Conservation (phyloP, 1,140 invertebrate species). For the Lordiphosa clarofinis region DNA sequence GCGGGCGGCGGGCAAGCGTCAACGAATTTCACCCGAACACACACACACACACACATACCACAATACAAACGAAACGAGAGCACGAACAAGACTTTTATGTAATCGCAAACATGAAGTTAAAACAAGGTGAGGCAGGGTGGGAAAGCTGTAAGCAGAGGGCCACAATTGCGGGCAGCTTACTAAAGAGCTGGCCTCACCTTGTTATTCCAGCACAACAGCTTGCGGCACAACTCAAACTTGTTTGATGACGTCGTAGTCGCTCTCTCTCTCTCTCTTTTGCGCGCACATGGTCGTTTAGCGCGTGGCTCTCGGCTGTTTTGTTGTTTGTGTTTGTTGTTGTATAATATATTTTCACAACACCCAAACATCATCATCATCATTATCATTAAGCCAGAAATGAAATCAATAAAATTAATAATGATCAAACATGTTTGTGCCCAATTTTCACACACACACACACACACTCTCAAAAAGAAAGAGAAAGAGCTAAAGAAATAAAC, state of each 20-base stretch:
- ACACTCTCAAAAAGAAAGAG: neutral
- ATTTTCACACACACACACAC: constrained; percentile 31
- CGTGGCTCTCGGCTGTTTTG: constrained; percentile 32
- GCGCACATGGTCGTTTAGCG: constrained; percentile 63
- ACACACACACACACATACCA: constrained; percentile 17
- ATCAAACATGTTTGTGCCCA: constrained; percentile 53
- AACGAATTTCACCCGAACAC: constrained; percentile 45
- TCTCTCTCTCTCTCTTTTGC: constrained; percentile 18
- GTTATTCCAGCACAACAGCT: constrained; percentile 4
- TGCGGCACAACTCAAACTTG: constrained; percentile 43
- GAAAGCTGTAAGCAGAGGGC: neutral
- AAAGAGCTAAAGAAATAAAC: neutral
- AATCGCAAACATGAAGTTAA: constrained; percentile 45
- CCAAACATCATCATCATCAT: constrained; percentile 22
- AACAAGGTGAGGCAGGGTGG: constrained; percentile 7
- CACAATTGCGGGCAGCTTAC: no score
- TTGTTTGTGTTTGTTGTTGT: constrained; percentile 54
- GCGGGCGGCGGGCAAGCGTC: constrained; percentile 19
- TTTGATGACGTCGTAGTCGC: constrained; percentile 61
- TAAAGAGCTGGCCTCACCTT: no score
- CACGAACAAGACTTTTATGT: constrained; percentile 61
- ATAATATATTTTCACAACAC: constrained; percentile 60
- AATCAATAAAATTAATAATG: constrained; percentile 72
- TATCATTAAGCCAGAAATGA: constrained; percentile 24
- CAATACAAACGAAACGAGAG: constrained; percentile 53